Evolutionary conservation across 2,888 invertebrate species (phyloP), one percentile per base, ranked within the genome.

Genomic region (Toxonevra muliebris): DNA sequence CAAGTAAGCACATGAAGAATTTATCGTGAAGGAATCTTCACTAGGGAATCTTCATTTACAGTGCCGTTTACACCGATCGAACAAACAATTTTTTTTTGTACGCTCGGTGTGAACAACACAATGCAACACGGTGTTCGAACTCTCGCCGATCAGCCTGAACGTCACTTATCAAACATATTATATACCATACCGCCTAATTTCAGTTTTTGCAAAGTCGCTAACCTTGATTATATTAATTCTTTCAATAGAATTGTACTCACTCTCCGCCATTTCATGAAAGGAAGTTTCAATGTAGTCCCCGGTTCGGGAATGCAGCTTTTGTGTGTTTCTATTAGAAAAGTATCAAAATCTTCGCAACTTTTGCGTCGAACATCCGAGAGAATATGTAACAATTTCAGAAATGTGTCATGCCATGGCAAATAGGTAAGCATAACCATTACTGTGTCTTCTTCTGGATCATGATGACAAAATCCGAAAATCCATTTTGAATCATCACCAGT

Each of bases 341-440:
- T 10, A 41, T 40, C 48, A 41, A 64, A 64, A 8, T 57, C 64
- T 30, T 30, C 48, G 15, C 55, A 30, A 7, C 30, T 45, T 17
- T 43, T n/a, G 13, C 15, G 13, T 48, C 55, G 54, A 11, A 64
- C n/a, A 19, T 64, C 55, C 17, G 48, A n/a, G 15, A 64, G 45
- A 11, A 45, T 48, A 7, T 11, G 7, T 13, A 64, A 13, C 40
- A 64, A 48, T 15, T 64, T 64, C 20, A 40, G 17, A 13, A 64
- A 64, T 20, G 40, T 42, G 4, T 64, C 64, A 45, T 64, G 64
- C 64, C 64, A 64, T 10, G 64, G 64, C 11, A 64, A 15, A 12
- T 55, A 55, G 5, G 55, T 48, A 9, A 64, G 57, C 30, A 64
- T 19, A 45, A 64, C 10, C 45, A 48, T 43, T 15, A 57, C 55